Evolutionary conservation across 2,113 vertebrate genomes (phyloP).

Genomic region (Tachysurus fulvidraco): DNA sequence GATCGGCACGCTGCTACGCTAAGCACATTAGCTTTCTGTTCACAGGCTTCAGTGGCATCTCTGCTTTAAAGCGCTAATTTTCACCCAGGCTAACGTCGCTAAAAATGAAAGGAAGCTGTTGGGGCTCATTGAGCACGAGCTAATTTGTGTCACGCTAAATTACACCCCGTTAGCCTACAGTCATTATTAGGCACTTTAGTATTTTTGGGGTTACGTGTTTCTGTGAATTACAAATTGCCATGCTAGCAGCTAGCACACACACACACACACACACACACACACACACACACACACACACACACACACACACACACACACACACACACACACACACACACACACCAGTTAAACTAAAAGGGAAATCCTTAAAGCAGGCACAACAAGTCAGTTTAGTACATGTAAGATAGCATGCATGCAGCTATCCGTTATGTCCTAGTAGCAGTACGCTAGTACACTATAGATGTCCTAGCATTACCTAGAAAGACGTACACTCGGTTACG

Average conservation of each 20-base stretch:
- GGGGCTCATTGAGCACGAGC: background rate
- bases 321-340: background rate
- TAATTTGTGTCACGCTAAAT: slow-evolving; percentile 8
- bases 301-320: background rate
- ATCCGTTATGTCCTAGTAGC: background rate
- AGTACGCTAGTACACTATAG: background rate
- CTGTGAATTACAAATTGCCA: background rate
- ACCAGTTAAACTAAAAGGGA: background rate
- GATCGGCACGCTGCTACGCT: slow-evolving; percentile 2
- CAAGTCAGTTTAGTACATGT: background rate
- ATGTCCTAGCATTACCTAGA: background rate
- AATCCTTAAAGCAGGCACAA: background rate
- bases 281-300: background rate
- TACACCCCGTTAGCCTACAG: background rate
- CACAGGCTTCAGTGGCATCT: slow-evolving; percentile 5
- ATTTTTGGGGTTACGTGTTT: background rate
- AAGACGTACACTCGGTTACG: background rate
- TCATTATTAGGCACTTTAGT: background rate
- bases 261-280: background rate
- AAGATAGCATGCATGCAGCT: background rate
- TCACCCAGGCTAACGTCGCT: slow-evolving; percentile 21
- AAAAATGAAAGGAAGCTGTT: background rate
- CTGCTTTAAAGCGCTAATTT: slow-evolving; percentile 13
- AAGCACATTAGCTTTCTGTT: slow-evolving; percentile 29
- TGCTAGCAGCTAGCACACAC: background rate